Evolutionary conservation across 2,797 vertebrate genomes (phyloP), one percentile per base, ranked within the genome.

Genomic region (Chiloscyllium punctatum): DNA sequence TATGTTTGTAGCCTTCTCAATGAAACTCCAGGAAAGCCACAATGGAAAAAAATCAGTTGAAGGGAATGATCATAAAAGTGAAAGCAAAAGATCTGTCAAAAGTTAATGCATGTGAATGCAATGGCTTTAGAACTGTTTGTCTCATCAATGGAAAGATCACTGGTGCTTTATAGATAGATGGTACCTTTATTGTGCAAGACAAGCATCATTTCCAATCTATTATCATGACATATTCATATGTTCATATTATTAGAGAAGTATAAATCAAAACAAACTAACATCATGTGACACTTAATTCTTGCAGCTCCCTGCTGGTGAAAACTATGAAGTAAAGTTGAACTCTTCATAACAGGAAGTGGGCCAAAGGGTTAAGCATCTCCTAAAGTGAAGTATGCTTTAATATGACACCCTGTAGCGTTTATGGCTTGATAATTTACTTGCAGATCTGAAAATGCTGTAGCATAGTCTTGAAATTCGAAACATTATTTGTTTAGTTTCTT

Each of bases 201-300:
- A 1, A 42, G 42, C 42, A 48, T 48, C 42, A 48, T 48, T 48
- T 48, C 42, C 98, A 97, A 15, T 97, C 97, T 98, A 98, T 96
- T 97, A 97, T 97, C 97, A 97, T 97, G 97, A 97, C 97, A 97
- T 97, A 97, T 98, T 98, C 98, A 98, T 98, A 98, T 98, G 98
- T 98, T 98, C 96, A 97, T 97, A 97, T 97, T 98, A 98, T 98
- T 98, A 97, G 96, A 97, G 97, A 98, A 98, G 98, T 98, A 66
- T 97, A 97, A 97, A 98, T 98, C 97, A 97, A 98, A 99, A 99
- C 98, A 99, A 97, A 97, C 97, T 98, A 99, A 98, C 98, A 99
- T 98, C 98, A 99, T 99, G 98, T 98, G 98, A 98, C 98, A 99
- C 99, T 99, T 99, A 99, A 98, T 98, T 98, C 98, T 98, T 97